Evolutionary conservation across 2,113 vertebrate species (phyloP).

Genomic region (Anolis sagrei): DNA sequence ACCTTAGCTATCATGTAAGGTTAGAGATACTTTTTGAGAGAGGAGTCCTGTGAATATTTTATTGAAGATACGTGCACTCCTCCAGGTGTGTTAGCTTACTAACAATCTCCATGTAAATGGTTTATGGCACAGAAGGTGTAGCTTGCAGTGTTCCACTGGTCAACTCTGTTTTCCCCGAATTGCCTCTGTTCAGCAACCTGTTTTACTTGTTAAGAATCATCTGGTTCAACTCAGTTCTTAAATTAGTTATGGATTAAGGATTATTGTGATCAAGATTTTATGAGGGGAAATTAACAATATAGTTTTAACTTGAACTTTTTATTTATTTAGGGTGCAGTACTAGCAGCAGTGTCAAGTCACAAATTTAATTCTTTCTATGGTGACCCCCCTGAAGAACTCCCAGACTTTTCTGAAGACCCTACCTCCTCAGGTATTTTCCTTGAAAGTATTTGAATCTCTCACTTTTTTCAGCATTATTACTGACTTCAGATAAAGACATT

Average conservation of each 20-base stretch:
- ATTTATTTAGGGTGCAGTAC: slow-evolving; percentile 89
- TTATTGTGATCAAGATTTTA: slow-evolving; percentile 4
- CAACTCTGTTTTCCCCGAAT: neutral
- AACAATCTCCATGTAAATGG: neutral
- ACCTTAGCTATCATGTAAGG: neutral
- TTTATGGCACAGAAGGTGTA: neutral
- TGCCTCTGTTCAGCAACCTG: neutral
- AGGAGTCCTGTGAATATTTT: neutral
- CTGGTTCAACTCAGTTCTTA: neutral
- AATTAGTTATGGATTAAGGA: neutral
- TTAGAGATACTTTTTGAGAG: neutral
- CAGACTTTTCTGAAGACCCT: slow-evolving; percentile 96
- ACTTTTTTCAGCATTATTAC: neutral
- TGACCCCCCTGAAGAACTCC: slow-evolving; percentile 95
- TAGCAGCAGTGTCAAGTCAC: slow-evolving; percentile 98
- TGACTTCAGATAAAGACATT: neutral
- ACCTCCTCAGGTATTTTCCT: slow-evolving; percentile 92
- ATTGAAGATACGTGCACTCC: neutral
- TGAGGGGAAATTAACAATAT: slow-evolving; percentile 38
- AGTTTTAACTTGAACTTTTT: slow-evolving; percentile 45
- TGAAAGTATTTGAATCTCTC: slow-evolving; percentile 30
- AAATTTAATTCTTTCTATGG: slow-evolving; percentile 98
- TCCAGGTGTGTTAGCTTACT: neutral
- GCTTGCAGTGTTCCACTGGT: neutral
- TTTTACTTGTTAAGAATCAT: neutral